Evolutionary conservation across 2,888 invertebrate species (phyloP), one percentile per base, ranked within the genome.

Genomic region (Baccha elongata): DNA sequence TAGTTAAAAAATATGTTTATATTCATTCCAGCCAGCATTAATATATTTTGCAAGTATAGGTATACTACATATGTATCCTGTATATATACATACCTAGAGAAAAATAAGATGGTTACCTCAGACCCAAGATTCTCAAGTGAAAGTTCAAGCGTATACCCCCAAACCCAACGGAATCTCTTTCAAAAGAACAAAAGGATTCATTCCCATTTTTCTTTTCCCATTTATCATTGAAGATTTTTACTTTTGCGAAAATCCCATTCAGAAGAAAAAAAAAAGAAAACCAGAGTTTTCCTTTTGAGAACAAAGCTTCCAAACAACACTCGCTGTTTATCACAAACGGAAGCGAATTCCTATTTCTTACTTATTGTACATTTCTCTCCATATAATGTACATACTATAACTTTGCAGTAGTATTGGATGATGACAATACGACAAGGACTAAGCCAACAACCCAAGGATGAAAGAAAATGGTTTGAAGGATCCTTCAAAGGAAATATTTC

Each of bases 401-500:
- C 8, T 19, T 67, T 58, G 15, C 10, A 19, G 21, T 17, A 32
- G 29, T 32, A 32, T 26, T 46, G 48, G 67, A 46, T 42, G 50
- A 26, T n/a, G 21, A 17, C 23, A 32, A 48, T n/a, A n/a, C 19
- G 37, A 37, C 60, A 32, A 48, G 46, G 29, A 46, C 44, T 23
- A 40, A n/a, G 37, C 46, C 26, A 40, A 58, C 26, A 64, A 37
- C 26, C 60, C 60, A 42, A 29, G 32, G 52, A 64, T 67, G 71
- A 67, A 81, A 76, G 81, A 64, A 78, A 74, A 72, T 83, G 78
- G 83, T 78, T 73, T 83, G 83, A 83, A 83, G 83, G 83, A 78
- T 83, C 72, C 83, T 83, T 83, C 83, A 83, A 83, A 83, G 78
- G 83, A 83, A 83, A 83, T 83, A 83, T 83, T 78, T 83, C 78